A percentile compares a stretch with the other conserved stretches of the same genome.
Conservation (phyloP, 1,140 invertebrate species). For the Adoxophyes honmai region DNA sequence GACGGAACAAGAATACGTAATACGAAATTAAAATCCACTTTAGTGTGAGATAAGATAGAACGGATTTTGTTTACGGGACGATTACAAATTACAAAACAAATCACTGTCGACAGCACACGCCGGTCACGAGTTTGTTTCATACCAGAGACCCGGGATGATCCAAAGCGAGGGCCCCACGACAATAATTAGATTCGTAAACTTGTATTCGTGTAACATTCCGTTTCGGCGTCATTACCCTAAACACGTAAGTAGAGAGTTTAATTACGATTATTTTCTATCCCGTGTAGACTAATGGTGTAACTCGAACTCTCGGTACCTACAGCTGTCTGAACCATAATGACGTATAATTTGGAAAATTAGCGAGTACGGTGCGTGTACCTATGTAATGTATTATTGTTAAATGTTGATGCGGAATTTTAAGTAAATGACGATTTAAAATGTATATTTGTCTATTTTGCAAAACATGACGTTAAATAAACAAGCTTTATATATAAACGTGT, state of each 20-base stretch:
- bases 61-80: conserved; percentile 6
- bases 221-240: conserved; percentile 17
- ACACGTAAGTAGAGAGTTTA: neutral
- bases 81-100: conserved; percentile 7
- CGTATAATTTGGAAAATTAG: conserved; percentile 30
- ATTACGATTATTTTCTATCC: conserved; percentile 9
- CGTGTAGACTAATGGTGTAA: conserved; percentile 6
- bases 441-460: conserved; percentile 76
- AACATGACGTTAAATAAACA: conserved; percentile 75
- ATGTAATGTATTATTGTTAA: conserved; percentile 64
- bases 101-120: neutral
- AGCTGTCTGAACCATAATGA: conserved; percentile 20
- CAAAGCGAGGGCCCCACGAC: conserved; percentile 49
- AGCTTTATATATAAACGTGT: conserved; percentile 62
- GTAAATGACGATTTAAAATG: conserved; percentile 63
- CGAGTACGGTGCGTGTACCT: conserved; percentile 46
- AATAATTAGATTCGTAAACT: conserved; percentile 63
- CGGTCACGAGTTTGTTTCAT: conserved; percentile 5
- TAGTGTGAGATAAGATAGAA: conserved; percentile 18
- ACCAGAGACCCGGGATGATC: too few relatives aligned
- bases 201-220: conserved; percentile 27
- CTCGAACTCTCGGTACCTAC: neutral
- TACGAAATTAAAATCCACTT: conserved; percentile 33
- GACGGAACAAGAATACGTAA: conserved; percentile 42
- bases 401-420: conserved; percentile 67